Conservation (phyloP, 2,797 vertebrate species). For the Carduelis carduelis region DNA sequence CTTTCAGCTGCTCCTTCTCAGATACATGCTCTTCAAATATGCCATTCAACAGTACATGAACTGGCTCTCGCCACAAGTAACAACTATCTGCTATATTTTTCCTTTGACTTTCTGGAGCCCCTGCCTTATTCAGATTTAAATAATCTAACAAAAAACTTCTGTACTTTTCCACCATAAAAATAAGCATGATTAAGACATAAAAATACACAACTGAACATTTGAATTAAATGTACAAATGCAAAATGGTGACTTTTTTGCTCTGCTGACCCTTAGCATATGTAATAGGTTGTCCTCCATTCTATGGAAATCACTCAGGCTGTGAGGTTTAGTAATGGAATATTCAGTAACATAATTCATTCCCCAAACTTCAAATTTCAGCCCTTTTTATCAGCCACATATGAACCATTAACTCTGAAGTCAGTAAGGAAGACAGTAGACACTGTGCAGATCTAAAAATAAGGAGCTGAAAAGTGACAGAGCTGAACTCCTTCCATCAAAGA, state of each 20-base stretch:
- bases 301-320: background rate
- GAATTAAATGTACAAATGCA: background rate
- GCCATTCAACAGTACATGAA: background rate
- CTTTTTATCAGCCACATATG: slow-evolving; percentile 49
- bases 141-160: background rate
- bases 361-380: slow-evolving; percentile 46
- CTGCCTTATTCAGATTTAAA: background rate
- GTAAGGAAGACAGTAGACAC: slow-evolving; percentile 50
- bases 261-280: background rate
- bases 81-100: background rate
- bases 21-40: background rate
- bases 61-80: background rate
- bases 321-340: slow-evolving; percentile 13
- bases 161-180: background rate
- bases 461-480: slow-evolving; percentile 56
- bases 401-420: slow-evolving; percentile 62
- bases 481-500: slow-evolving; percentile 63
- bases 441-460: slow-evolving; percentile 64
- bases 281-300: background rate
- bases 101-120: background rate
- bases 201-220: background rate
- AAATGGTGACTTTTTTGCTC: background rate
- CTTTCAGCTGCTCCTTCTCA: background rate
- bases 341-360: background rate
- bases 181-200: background rate